Evolutionary conservation across 2,888 invertebrate species (phyloP), one percentile per base, ranked within the genome.

Genomic region (Hirtodrosophila histrioides): DNA sequence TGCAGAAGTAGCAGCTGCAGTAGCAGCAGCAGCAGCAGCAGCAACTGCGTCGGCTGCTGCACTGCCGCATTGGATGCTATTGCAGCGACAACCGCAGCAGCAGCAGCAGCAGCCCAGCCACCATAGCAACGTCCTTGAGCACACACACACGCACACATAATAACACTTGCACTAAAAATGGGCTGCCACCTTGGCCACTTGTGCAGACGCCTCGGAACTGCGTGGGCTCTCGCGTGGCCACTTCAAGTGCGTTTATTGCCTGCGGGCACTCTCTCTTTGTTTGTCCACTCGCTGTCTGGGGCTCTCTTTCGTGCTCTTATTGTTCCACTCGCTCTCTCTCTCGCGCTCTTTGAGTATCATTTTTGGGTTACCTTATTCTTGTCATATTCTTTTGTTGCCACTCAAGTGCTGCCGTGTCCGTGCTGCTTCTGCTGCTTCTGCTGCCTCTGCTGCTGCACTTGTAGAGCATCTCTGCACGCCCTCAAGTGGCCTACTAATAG

Each of bases 301-400:
- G 31, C 23, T 31, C 45, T 39, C 39, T 43, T 5, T 43, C 36
- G 6, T 27, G 27, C 27, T 17, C 17, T 17, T 17, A 17, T 17
- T 44, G 23, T 29, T 41, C 5, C 17, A 37, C 60, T 24, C 53
- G 40, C 43, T 24, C 24, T 33, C 23, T 27, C 40, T 41, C 27
- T 31, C 41, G 35, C 27, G 37, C 31, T 56, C 45, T 64, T 54
- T 56, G 55, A 44, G 46, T 61, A 50, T 55, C 39, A 64, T 71
- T 85, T 87, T 81, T 69, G 86, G 86, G 86, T 86, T 88, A 83
- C 83, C 83, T 82, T 88, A 86, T 84, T 78, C 83, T 82, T 82
- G 60, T 61, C 68, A n/a, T 55, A 65, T 57, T 60, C 86, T 65
- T 69, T 83, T 83, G 79, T 83, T 80, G 66, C 46, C 40, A 53